phyloP scores from a whole-genome alignment of 1,140 invertebrate genomes.

The Solenopsis fugax region DNA sequence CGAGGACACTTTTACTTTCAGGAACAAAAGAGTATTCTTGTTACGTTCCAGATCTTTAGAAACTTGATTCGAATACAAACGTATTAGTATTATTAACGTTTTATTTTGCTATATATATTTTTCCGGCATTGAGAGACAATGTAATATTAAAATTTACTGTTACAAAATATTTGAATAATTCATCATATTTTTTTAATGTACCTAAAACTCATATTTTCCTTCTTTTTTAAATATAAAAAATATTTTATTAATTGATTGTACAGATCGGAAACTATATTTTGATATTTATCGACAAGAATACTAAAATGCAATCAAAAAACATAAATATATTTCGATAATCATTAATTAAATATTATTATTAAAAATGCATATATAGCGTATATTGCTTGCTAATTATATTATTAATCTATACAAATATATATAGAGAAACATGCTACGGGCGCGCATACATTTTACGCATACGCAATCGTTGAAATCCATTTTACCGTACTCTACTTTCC shows the following conservation, averaged over 20 bases:
- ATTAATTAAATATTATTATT: slow-evolving; percentile 4
- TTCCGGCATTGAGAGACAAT: background rate
- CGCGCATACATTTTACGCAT: too few relatives aligned
- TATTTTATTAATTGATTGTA: background rate
- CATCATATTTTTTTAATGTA: background rate
- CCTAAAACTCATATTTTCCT: background rate
- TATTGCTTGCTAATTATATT: background rate
- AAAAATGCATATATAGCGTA: background rate
- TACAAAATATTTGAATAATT: background rate
- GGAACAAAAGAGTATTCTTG: background rate
- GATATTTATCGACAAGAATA: background rate
- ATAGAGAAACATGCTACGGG: background rate
- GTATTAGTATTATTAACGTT: background rate
- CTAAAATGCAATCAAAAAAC: background rate
- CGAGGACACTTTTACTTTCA: slow-evolving; percentile 7
- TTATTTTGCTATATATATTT: background rate
- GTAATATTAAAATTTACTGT: too few relatives aligned
- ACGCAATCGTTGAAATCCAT: background rate
- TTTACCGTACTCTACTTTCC: slow-evolving; percentile 25
- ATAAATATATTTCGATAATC: background rate
- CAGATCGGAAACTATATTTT: background rate
- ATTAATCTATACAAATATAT: slow-evolving; percentile 10
- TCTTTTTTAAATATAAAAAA: background rate
- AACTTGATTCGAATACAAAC: background rate
- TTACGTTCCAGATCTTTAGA: slow-evolving; percentile 2